These are phyloP conservation scores for Drosophila antonietae DNA, from an alignment of 2,888 invertebrate species.

Conservation along the genomic window DNA sequence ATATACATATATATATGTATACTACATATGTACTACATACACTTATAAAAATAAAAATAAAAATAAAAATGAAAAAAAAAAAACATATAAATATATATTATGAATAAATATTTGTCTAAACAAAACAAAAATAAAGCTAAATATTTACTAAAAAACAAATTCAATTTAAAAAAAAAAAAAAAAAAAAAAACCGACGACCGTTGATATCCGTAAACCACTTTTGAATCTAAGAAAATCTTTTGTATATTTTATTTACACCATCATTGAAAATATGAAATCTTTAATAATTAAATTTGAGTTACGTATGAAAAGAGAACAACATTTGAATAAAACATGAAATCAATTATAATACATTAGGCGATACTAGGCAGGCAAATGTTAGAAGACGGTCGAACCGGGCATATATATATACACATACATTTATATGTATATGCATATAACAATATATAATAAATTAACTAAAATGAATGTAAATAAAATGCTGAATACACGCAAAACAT, in stretches of 20 bases:
- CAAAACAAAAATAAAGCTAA: constrained; percentile 32
- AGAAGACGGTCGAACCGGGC: constrained; percentile 13
- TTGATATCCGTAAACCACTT: constrained; percentile 22
- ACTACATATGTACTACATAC: constrained; percentile 15
- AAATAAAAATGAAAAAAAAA: constrained; percentile 13
- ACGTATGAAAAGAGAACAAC: constrained; percentile 14
- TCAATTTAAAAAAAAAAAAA: constrained; percentile 8
- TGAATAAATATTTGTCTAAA: constrained; percentile 52
- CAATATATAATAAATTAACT: constrained; percentile 37
- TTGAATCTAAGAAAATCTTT: constrained; percentile 44
- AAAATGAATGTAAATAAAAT: constrained; percentile 69
- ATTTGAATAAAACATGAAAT: constrained; percentile 17
- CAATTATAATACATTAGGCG: constrained; percentile 30
- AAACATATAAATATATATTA: constrained; percentile 12
- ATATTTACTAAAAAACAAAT: constrained; percentile 5
- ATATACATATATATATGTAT: constrained; percentile 25
- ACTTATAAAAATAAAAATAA: constrained; percentile 23
- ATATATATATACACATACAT: constrained; percentile 24
- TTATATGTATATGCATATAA: constrained; percentile 37
- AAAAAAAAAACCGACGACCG: constrained; percentile 30
- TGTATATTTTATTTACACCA: constrained; percentile 81
- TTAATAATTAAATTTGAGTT: constrained; percentile 23
- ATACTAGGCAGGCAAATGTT: constrained; percentile 24
- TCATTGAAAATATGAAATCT: constrained; percentile 70
- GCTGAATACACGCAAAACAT: constrained; percentile 53